Conservation (phyloP, 2,888 invertebrate genomes). For the Acleris laterana region DNA sequence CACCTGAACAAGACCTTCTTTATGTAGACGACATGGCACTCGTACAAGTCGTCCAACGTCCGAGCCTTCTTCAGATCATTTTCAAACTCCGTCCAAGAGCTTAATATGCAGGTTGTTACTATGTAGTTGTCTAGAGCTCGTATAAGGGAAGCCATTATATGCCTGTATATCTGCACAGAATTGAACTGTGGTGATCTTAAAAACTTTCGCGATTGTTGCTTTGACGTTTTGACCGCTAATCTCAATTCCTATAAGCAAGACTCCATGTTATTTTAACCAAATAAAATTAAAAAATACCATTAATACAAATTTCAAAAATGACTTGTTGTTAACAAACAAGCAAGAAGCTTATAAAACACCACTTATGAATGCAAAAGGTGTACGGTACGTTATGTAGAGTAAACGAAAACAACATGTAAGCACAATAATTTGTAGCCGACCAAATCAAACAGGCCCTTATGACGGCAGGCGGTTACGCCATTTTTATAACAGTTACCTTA, state of each 20-base stretch:
- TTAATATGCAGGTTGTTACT: slow-evolving; percentile 89
- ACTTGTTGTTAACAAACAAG: too few species aligned
- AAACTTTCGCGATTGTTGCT: slow-evolving; percentile 73
- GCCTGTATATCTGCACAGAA: slow-evolving; percentile 88
- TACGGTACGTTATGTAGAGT: too few species aligned
- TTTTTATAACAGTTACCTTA: too few species aligned
- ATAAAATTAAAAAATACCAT: background rate
- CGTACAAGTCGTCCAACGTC: slow-evolving; percentile 89
- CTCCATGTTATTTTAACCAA: background rate
- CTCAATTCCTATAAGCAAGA: slow-evolving; percentile 83
- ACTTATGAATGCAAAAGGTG: too few species aligned
- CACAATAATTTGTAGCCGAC: too few species aligned
- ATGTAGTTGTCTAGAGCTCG: slow-evolving; percentile 91
- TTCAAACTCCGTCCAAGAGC: slow-evolving; percentile 90
- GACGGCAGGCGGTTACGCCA: too few species aligned
- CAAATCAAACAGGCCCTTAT: too few species aligned
- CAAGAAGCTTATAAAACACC: too few species aligned
- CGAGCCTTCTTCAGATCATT: slow-evolving; percentile 86
- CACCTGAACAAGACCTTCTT: slow-evolving; percentile 90
- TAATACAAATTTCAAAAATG: too few species aligned
- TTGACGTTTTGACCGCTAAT: slow-evolving; percentile 80
- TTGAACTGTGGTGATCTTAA: slow-evolving; percentile 88
- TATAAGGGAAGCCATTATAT: slow-evolving; percentile 90
- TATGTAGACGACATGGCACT: slow-evolving; percentile 89
- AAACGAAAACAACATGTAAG: too few species aligned